Evolutionary conservation across 2,797 vertebrate species (phyloP), one percentile per base, ranked within the genome.

Genomic region (Lacerta viridis): DNA sequence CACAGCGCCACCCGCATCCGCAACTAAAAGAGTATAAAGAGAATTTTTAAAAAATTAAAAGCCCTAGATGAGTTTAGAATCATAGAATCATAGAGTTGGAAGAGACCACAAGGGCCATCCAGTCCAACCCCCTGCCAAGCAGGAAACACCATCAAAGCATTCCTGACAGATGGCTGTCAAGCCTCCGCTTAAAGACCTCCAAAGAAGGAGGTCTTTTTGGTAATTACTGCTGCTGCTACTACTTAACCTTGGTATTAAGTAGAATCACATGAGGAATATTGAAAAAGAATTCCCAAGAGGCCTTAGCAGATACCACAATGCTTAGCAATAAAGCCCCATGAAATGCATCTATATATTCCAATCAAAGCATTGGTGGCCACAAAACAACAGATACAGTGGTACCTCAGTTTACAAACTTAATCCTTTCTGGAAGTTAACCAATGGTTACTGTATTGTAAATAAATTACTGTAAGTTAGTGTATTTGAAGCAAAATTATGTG

Each of bases 141-240:
- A 33, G 33, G 33, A 33, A 33, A 33, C 33, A 33, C 33, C 33
- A 33, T 33, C 33, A 33, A 33, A 33, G 33, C 33, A 33, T 33
- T 33, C 33, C 33, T 33, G 33, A 33, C 33, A 33, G 33, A 33
- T 33, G 33, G 33, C 33, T 33, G 33, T 33, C 33, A 33, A 33
- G 33, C 33, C 33, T 33, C 33, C 33, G 33, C 33, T 33, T 33
- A 33, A 33, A 33, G 33, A 33, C 33, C 33, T 33, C 33, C 33
- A 33, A 33, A 33, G 33, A 33, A 33, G 33, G 33, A 33, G 33
- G 2, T n/a, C 33, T 33, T 71, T 88, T 72, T 43, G 75, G 50
- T 88, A 84, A 88, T 79, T 88, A 84, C 20, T 88, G 72, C 20
- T 77, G 15, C 8, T 41, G 39, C 41, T 76, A 64, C 61, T 64